Conservation (phyloP, 2,797 vertebrate species). For the Vireo griseus region DNA sequence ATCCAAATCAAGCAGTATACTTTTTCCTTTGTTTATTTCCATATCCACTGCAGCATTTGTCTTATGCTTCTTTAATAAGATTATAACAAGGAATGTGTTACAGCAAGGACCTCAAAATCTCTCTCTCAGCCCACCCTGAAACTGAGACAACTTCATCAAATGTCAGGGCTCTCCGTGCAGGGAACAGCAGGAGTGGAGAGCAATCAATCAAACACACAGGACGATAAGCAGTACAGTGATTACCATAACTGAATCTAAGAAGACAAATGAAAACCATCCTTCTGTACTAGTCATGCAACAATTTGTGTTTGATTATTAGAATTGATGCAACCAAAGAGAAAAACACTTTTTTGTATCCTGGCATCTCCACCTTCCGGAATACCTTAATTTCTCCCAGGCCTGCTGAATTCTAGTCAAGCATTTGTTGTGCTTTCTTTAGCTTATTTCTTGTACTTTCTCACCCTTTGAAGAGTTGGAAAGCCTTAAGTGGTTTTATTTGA, state of each 20-base stretch:
- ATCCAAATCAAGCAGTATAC: neutral
- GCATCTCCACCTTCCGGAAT: neutral
- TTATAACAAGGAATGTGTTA: neutral
- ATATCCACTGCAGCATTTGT: neutral
- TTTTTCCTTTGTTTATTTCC: neutral
- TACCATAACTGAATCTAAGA: constrained; percentile 19
- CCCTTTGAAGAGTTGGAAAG: neutral
- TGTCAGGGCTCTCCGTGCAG: neutral
- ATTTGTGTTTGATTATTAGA: constrained; percentile 22
- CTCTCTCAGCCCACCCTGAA: neutral
- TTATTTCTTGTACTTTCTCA: neutral
- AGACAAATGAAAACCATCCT: constrained; percentile 31
- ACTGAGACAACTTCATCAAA: neutral
- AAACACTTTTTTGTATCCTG: neutral
- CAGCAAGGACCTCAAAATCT: neutral
- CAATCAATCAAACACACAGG: neutral
- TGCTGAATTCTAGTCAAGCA: neutral
- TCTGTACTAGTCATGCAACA: neutral
- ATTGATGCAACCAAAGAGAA: neutral
- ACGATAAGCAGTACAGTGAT: neutral
- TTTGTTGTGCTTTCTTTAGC: neutral
- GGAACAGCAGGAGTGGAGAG: neutral
- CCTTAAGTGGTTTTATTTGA: neutral
- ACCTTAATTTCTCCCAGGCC: neutral
- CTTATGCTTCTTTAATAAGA: neutral